Percentiles rank a stretch among this genome's conserved stretches.
These are phyloP conservation scores for Xestia rhomboidea DNA, from an alignment of 2,888 invertebrate species.

Conservation along the genomic window DNA sequence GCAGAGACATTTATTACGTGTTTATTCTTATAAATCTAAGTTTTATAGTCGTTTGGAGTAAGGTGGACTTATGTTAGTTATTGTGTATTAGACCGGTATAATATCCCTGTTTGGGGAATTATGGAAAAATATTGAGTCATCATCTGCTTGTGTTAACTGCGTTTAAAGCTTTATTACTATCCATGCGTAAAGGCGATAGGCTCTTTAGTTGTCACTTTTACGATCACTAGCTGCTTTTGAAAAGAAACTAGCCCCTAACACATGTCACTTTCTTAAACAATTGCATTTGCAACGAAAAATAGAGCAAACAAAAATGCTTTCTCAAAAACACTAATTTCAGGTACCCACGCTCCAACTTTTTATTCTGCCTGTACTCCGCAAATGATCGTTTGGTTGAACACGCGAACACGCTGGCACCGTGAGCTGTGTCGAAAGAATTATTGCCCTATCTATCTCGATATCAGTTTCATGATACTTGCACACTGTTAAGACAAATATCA, in stretches of 20 bases:
- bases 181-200: not conserved
- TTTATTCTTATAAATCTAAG: slow-evolving; percentile 52
- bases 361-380: slow-evolving; percentile 76
- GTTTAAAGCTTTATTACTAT: slow-evolving; percentile 36
- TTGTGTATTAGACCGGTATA: slow-evolving; percentile 41
- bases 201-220: slow-evolving; percentile 4
- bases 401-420: slow-evolving; percentile 77
- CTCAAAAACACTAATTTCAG: slow-evolving; percentile 27
- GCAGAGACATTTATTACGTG: slow-evolving; percentile 68
- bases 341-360: slow-evolving; percentile 49
- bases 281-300: not conserved
- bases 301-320: not conserved
- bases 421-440: slow-evolving; percentile 68
- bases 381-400: slow-evolving; percentile 81
- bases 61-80: slow-evolving; percentile 38
- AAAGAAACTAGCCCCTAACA: not conserved
- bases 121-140: slow-evolving; percentile 47
- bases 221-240: not conserved
- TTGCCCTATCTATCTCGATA: slow-evolving; percentile 67
- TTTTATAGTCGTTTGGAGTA: slow-evolving; percentile 53
- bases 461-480: slow-evolving; percentile 64
- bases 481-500: slow-evolving; percentile 66
- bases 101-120: slow-evolving; percentile 40
- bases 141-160: slow-evolving; percentile 11
- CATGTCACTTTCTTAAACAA: not conserved